These are phyloP conservation scores for Anomalospiza imberbis DNA, from an alignment of 2,797 vertebrate species.

Conservation along the genomic window DNA sequence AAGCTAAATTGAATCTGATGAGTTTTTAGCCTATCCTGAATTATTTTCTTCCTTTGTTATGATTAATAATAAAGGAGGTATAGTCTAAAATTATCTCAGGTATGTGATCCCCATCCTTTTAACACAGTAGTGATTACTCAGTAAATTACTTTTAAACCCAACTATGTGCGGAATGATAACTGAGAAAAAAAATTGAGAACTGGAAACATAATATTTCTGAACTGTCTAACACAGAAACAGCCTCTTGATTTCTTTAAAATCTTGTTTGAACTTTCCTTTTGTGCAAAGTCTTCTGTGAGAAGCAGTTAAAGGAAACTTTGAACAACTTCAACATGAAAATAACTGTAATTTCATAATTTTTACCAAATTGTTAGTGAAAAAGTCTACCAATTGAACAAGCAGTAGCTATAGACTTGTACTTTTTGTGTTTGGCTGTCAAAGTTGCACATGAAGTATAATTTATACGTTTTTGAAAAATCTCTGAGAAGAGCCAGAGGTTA, in stretches of 20 bases:
- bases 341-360: not conserved
- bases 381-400: not conserved
- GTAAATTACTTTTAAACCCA: not conserved
- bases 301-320: not conserved
- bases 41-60: not conserved
- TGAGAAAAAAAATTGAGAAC: not conserved
- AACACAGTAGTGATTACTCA: not conserved
- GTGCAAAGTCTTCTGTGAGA: not conserved
- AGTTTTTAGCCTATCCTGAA: not conserved
- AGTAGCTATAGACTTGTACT: not conserved
- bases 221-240: not conserved
- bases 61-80: not conserved
- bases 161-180: not conserved
- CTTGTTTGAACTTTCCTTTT: not conserved
- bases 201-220: not conserved
- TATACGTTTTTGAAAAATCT: not conserved
- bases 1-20: not conserved
- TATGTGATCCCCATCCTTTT: not conserved
- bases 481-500: slow-evolving; percentile 8
- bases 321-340: not conserved
- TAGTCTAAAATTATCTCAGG: not conserved
- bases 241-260: not conserved
- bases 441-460: not conserved
- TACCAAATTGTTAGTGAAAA: not conserved
- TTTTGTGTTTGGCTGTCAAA: not conserved